Conservation (phyloP, 2,113 vertebrate species). For the Theristicus caerulescens region DNA sequence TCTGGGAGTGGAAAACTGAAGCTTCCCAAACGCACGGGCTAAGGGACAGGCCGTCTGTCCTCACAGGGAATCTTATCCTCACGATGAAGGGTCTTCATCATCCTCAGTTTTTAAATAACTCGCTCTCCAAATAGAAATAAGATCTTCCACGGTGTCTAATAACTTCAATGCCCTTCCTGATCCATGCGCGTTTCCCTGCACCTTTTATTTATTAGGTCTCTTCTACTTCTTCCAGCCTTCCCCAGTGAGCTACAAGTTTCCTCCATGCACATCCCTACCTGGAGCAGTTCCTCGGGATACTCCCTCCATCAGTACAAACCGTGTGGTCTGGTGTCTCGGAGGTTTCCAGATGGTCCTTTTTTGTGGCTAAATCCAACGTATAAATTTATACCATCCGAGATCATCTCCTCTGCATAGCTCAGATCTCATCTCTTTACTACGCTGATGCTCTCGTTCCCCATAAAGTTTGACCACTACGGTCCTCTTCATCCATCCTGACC, state of each 20-base stretch:
- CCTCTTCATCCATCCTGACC: background rate
- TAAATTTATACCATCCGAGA: background rate
- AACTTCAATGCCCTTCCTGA: background rate
- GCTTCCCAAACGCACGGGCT: fast-evolving
- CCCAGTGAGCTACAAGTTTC: background rate
- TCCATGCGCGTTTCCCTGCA: background rate
- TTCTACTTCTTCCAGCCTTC: background rate
- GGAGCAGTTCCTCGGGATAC: background rate
- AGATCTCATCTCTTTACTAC: background rate
- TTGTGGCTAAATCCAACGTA: background rate
- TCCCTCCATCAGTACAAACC: background rate
- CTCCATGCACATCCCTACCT: background rate
- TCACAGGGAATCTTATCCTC: background rate
- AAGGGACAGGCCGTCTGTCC: background rate
- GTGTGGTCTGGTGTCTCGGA: too few relatives aligned
- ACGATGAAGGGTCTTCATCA: background rate
- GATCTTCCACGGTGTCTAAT: background rate
- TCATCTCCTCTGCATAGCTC: background rate
- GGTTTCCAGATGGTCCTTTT: too few relatives aligned
- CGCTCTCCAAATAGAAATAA: background rate
- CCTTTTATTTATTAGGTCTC: background rate
- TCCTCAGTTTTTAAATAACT: background rate
- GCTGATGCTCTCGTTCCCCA: background rate
- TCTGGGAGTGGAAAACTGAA: background rate
- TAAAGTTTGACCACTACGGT: background rate